Percentiles rank a stretch among this genome's conserved stretches.
phyloP scores from a whole-genome alignment of 2,113 vertebrate species.

The Gallinago media region DNA sequence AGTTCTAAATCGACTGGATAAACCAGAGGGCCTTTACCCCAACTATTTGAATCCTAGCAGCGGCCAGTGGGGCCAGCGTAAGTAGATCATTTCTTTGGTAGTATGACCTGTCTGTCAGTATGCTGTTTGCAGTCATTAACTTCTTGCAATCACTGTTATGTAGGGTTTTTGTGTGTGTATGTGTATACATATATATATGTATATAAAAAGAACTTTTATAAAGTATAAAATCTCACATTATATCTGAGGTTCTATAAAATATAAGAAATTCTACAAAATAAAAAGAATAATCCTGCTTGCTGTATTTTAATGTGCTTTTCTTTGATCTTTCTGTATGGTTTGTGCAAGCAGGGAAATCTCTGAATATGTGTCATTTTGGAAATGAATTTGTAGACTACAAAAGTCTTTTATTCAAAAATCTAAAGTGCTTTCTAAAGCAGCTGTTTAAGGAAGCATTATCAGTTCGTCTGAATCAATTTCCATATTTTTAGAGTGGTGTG shows the following conservation, averaged over 20 bases:
- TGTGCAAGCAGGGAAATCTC: not conserved
- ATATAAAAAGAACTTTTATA: not conserved
- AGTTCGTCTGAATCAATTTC: not conserved
- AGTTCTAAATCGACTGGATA: conserved; percentile 92
- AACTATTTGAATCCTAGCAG: conserved; percentile 99
- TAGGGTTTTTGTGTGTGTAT: not conserved
- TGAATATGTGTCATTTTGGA: not conserved
- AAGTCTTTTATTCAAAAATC: conserved; percentile 13
- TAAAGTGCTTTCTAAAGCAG: not conserved
- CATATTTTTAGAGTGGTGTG: not conserved
- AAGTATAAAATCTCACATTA: not conserved
- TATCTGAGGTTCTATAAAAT: not conserved
- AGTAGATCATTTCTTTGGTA: conserved; percentile 72
- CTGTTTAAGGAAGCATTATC: not conserved
- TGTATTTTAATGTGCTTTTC: not conserved
- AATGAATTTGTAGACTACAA: not conserved
- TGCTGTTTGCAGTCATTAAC: not conserved
- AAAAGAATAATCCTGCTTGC: not conserved
- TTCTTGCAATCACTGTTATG: not conserved
- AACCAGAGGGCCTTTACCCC: conserved; percentile 96
- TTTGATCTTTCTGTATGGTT: not conserved
- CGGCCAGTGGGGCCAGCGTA: conserved; percentile 98
- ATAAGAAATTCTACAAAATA: not conserved
- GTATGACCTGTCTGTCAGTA: not conserved
- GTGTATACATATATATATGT: not conserved